Evolutionary conservation across 2,888 invertebrate genomes (phyloP).

Genomic region (Choristoneura rosaceana): DNA sequence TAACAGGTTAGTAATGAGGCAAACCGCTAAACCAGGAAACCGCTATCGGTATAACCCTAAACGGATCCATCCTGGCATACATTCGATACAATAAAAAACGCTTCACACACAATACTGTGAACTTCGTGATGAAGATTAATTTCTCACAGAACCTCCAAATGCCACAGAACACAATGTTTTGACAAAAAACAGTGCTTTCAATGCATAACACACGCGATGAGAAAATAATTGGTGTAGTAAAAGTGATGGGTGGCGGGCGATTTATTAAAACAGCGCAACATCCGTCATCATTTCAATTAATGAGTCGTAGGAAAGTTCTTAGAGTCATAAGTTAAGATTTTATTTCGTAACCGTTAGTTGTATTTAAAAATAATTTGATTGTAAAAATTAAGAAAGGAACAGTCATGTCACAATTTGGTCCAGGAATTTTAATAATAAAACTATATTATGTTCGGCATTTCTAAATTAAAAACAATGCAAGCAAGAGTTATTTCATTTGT

Average conservation of each 20-base stretch:
- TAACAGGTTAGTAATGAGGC: conserved; percentile 31
- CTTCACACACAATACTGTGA: conserved; percentile 21
- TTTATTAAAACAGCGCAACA: conserved; percentile 10
- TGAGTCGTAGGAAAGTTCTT: not conserved
- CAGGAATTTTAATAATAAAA: not conserved
- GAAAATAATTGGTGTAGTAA: conserved; percentile 39
- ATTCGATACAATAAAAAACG: conserved; percentile 5
- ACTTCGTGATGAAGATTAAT: not conserved
- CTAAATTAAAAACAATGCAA: not conserved
- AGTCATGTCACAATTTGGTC: not conserved
- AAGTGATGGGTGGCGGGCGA: conserved; percentile 49
- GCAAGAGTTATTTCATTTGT: too few species aligned
- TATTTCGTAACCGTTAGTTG: not conserved
- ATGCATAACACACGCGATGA: conserved; percentile 37
- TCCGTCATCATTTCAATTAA: not conserved
- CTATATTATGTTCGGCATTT: not conserved
- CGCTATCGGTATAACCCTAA: conserved; percentile 24
- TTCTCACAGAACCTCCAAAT: conserved; percentile 26
- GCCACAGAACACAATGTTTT: conserved; percentile 7
- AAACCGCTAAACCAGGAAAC: conserved; percentile 42
- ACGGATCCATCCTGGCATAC: conserved; percentile 27
- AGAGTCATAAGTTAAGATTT: not conserved
- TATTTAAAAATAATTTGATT: not conserved
- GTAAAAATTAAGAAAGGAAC: not conserved
- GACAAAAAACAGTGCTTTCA: conserved; percentile 37